These are phyloP conservation scores for Chondrilla cf. caribensis DNA, from an alignment of 37 sponge, comb jelly and placozoan genomes.

Conservation along the genomic window DNA sequence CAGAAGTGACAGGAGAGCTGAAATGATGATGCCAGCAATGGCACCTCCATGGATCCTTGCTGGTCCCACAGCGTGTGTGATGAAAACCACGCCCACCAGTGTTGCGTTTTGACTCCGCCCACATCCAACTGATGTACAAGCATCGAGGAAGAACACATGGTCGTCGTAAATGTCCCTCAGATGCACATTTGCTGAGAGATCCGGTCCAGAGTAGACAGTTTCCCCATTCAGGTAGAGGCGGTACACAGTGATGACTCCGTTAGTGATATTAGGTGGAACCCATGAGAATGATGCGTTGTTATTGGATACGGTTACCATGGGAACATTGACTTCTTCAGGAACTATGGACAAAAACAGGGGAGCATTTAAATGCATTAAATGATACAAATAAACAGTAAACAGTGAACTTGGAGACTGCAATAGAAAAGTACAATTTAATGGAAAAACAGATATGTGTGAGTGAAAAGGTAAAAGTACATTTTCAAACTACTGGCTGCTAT, in stretches of 20 bases:
- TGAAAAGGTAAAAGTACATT: too few relatives aligned
- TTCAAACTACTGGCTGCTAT: too few relatives aligned
- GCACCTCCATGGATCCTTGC: background rate
- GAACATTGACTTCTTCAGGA: conserved; percentile 52
- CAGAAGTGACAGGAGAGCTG: conserved; percentile 14
- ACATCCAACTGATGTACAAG: conserved; percentile 57
- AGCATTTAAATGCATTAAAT: background rate
- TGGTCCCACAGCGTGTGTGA: background rate
- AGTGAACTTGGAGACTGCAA: too few relatives aligned
- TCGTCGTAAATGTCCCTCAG: background rate
- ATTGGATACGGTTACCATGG: background rate
- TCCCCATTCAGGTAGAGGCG: conserved; percentile 19
- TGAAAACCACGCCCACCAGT: background rate
- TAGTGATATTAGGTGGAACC: conserved; percentile 47
- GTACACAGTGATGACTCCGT: conserved; percentile 66
- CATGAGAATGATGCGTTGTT: conserved; percentile 28
- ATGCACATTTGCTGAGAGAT: background rate
- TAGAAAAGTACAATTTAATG: too few relatives aligned
- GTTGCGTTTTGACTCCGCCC: conserved; percentile 14
- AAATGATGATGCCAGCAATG: conserved; percentile 3
- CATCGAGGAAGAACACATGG: conserved; percentile 40
- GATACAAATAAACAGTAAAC: too few relatives aligned
- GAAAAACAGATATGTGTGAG: too few relatives aligned
- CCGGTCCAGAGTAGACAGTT: conserved; percentile 41
- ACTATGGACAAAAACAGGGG: background rate